Evolutionary conservation across 2,888 invertebrate species (phyloP).

Genomic region (Oeneis ivallda): DNA sequence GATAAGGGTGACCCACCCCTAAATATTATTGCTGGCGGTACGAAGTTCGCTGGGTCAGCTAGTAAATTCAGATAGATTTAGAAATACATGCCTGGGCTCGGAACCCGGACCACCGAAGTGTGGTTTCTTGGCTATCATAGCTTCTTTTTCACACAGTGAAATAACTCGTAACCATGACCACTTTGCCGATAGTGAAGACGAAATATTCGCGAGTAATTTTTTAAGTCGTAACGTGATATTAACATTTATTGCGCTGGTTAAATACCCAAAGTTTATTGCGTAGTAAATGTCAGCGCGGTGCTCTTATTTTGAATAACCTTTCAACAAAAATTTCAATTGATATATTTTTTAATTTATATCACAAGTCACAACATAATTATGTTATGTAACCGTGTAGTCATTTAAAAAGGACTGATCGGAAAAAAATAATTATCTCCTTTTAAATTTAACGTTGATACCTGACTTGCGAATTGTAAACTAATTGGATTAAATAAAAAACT

Average conservation of each 20-base stretch:
- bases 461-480: neutral
- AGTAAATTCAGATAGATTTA: too few relatives aligned
- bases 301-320: conserved; percentile 23
- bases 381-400: conserved; percentile 11
- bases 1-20: too few relatives aligned
- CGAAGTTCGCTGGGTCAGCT: too few relatives aligned
- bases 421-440: conserved; percentile 16
- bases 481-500: conserved; percentile 13
- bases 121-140: too few relatives aligned
- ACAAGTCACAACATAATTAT: conserved; percentile 12
- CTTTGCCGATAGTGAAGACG: neutral
- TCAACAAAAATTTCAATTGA: conserved; percentile 21
- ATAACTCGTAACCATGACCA: too few relatives aligned
- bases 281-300: conserved; percentile 17
- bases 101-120: too few relatives aligned
- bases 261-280: too few relatives aligned
- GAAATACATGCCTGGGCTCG: too few relatives aligned
- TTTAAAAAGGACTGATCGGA: conserved; percentile 2
- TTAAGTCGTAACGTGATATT: conserved; percentile 21
- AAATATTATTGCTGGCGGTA: too few relatives aligned
- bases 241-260: conserved; percentile 22
- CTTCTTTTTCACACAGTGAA: too few relatives aligned
- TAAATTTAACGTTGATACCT: neutral
- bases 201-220: neutral
- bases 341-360: conserved; percentile 19